Conservation (phyloP, 2,888 invertebrate species). For the Andrena chrysosceles region DNA sequence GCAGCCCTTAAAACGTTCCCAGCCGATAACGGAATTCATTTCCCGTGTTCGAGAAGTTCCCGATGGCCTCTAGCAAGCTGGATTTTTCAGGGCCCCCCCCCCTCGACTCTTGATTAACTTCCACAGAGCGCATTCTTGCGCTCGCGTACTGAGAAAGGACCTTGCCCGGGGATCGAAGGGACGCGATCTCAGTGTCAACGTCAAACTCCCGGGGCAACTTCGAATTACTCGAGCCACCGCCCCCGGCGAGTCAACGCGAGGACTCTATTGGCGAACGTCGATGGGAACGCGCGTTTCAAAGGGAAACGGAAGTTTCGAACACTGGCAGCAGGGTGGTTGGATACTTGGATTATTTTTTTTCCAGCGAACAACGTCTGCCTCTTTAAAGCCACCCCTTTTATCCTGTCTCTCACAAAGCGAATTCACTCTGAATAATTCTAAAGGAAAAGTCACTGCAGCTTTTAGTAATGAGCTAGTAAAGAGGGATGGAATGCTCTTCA, state of each 20-base stretch:
- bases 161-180: background rate
- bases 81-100: conserved; percentile 39
- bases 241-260: background rate
- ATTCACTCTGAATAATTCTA: too few relatives aligned
- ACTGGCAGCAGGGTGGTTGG: too few relatives aligned
- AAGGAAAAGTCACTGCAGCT: too few relatives aligned
- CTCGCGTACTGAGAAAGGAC: conserved; percentile 8
- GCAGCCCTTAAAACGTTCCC: conserved; percentile 32
- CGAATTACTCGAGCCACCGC: background rate
- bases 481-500: too few relatives aligned
- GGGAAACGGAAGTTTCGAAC: conserved; percentile 1
- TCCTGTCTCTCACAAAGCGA: too few relatives aligned
- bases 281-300: too few relatives aligned
- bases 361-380: too few relatives aligned
- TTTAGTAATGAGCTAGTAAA: too few relatives aligned
- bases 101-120: conserved; percentile 55
- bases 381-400: too few relatives aligned
- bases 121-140: conserved; percentile 30
- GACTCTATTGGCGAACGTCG: background rate
- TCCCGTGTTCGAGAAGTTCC: conserved; percentile 44
- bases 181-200: conserved; percentile 25
- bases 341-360: too few relatives aligned
- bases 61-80: conserved; percentile 28
- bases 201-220: conserved; percentile 16
- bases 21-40: conserved; percentile 61